Evolutionary conservation across 2,888 invertebrate species (phyloP).

Genomic region (Meganola albula): DNA sequence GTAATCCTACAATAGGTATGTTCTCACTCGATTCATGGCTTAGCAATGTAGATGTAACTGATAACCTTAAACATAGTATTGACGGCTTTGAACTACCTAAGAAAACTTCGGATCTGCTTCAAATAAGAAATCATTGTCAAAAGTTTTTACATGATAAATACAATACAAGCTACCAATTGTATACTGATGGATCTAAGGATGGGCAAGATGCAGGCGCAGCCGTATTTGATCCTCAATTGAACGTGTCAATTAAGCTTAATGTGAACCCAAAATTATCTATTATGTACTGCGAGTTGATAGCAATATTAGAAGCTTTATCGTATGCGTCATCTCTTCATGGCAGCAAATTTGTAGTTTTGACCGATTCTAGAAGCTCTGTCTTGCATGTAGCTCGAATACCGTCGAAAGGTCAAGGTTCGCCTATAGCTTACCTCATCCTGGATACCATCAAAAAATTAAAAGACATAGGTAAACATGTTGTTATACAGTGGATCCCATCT

Average conservation of each 20-base stretch:
- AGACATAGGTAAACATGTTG: neutral
- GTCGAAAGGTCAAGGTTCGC: conserved; percentile 2
- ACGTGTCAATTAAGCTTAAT: too few species aligned
- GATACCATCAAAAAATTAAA: neutral
- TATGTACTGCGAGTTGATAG: neutral
- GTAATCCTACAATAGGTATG: neutral
- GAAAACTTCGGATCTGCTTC: neutral
- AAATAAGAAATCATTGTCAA: neutral
- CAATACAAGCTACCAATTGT: neutral
- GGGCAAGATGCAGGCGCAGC: neutral
- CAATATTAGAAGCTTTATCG: neutral
- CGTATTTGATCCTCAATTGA: neutral
- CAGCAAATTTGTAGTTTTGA: too few species aligned
- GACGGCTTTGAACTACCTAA: neutral
- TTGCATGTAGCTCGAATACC: conserved; percentile 2
- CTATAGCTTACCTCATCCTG: conserved; percentile 3
- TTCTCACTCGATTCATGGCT: neutral
- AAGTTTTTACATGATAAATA: neutral
- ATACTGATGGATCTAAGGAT: neutral
- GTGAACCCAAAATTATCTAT: neutral
- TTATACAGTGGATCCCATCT: conserved; percentile 3
- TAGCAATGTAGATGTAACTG: neutral
- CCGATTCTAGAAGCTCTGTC: conserved; percentile 1
- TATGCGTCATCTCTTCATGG: too few species aligned
- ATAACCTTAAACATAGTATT: neutral